phyloP scores from a whole-genome alignment of 2,888 invertebrate species.

The Chrysotoxum bicinctum region DNA sequence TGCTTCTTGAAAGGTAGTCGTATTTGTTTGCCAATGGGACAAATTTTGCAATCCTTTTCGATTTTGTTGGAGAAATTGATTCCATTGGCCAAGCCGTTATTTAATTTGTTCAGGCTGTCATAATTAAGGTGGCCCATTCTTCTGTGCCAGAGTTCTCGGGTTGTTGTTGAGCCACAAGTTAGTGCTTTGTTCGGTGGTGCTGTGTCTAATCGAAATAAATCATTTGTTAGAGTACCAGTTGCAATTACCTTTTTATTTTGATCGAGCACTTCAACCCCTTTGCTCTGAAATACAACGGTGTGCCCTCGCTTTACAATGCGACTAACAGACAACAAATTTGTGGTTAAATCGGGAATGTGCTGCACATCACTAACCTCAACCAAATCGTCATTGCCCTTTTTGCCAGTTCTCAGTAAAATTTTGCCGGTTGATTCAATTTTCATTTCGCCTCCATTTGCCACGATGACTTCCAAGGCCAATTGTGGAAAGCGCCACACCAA shows the following conservation, averaged over 20 bases:
- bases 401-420: no score
- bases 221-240: not conserved
- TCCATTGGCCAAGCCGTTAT: conserved; percentile 32
- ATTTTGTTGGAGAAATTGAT: conserved; percentile 27
- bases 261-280: not conserved
- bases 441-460: no score
- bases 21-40: conserved; percentile 74
- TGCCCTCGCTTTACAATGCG: not conserved
- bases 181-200: no score
- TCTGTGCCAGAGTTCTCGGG: conserved; percentile 10
- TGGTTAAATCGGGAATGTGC: not conserved
- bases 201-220: no score
- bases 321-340: not conserved
- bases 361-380: no score
- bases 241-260: not conserved
- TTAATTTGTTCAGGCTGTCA: conserved; percentile 35
- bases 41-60: conserved; percentile 61
- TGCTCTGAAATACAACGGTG: not conserved
- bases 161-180: no score
- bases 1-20: conserved; percentile 70
- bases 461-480: no score
- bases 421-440: no score
- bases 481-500: no score
- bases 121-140: conserved; percentile 44
- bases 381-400: no score